Evolutionary conservation across 2,797 vertebrate species (phyloP), one percentile per base, ranked within the genome.

Genomic region (Danio albolineatus): DNA sequence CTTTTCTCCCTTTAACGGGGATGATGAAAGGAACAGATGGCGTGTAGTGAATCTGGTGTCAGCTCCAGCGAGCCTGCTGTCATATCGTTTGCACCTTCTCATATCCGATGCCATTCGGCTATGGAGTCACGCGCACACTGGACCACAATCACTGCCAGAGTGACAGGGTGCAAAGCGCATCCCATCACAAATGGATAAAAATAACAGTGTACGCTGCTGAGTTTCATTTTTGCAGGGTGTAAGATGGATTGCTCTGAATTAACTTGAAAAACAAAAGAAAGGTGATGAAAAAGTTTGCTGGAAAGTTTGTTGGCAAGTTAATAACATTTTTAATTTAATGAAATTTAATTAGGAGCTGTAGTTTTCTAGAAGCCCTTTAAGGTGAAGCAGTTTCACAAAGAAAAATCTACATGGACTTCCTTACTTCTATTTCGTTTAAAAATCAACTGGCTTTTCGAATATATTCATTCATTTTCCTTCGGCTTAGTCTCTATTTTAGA

Each of bases 21-120:
- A 87, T 86, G 91, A 92, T 93, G 92, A 94, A 92, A 89, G 90
- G 89, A 94, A 88, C 93, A 94, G 93, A 94, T 95, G 93, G 93
- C 91, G 90, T 87, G 87, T 89, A 89, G 88, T 81, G 88, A 86
- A 90, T 89, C 87, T 93, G 85, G 86, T 93, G 92, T 92, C 91
- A 90, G 89, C 90, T 91, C 89, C 89, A 85, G 90, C 80, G 90
- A 92, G 89, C 92, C 90, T 87, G 88, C 92, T 90, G 91, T 93
- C 91, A 93, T 91, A 92, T 93, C 91, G 91, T 94, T 94, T 92
- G 93, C 92, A 93, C 92, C 91, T 93, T 89, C 86, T 86, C 86
- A 88, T 81, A 85, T 89, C 89, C 83, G 82, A 85, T 79, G 73
- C 87, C 88, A 85, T 88, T 91, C 87, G 84, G 89, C 90, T 90